A percentile compares a stretch with the other conserved stretches of the same genome.
These are phyloP conservation scores for Marronus borbonicus DNA, from an alignment of 2,888 invertebrate species.

Conservation along the genomic window DNA sequence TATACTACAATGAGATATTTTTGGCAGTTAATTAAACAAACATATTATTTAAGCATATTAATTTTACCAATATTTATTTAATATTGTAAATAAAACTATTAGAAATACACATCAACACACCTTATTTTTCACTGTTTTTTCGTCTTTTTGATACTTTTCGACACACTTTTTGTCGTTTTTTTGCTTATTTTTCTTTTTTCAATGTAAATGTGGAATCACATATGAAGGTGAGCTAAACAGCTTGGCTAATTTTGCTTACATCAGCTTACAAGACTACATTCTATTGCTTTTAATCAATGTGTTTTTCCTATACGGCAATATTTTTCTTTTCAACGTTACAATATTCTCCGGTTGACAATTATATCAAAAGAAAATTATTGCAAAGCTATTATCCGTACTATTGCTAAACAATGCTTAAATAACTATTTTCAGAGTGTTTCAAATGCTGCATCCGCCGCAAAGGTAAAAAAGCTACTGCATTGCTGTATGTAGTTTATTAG, in stretches of 20 bases:
- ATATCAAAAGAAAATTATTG: constrained; percentile 40
- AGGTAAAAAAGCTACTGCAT: constrained; percentile 55
- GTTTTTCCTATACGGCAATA: constrained; percentile 19
- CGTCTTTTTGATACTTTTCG: constrained; percentile 26
- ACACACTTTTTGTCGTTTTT: constrained; percentile 45
- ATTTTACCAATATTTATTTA: constrained; percentile 49
- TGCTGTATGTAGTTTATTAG: constrained; percentile 13
- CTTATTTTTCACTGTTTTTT: constrained; percentile 30
- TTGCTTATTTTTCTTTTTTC: constrained; percentile 44
- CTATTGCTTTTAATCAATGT: constrained; percentile 41
- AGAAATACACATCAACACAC: constrained; percentile 41
- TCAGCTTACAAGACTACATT: constrained; percentile 29
- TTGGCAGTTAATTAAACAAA: constrained; percentile 41
- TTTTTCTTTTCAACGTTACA: constrained; percentile 34
- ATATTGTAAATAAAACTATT: constrained; percentile 51
- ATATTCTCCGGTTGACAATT: background rate
- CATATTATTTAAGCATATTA: constrained; percentile 42
- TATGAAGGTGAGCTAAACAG: constrained; percentile 49
- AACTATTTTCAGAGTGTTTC: constrained; percentile 58
- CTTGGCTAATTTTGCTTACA: constrained; percentile 50
- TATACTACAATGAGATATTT: constrained; percentile 37
- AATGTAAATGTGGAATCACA: constrained; percentile 43
- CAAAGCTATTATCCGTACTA: constrained; percentile 1
- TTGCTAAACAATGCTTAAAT: constrained; percentile 52
- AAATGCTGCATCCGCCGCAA: constrained; percentile 58